Conservation (phyloP, 2,888 invertebrate genomes). For the Microlaimidae sp. region DNA sequence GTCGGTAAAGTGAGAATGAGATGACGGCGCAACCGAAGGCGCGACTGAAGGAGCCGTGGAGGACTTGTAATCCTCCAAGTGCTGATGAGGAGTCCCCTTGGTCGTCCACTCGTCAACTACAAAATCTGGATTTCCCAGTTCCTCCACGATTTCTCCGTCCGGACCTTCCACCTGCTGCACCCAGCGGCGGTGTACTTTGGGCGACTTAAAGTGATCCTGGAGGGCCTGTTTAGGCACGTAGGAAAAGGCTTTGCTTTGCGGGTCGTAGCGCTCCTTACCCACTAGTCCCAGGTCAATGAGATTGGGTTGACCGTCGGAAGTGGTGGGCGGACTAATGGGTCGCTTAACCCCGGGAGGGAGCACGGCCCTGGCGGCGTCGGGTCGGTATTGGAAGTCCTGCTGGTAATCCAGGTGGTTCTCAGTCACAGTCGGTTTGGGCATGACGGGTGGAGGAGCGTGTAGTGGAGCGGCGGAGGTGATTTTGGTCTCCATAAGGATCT, state of each 20-base stretch:
- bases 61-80: not conserved
- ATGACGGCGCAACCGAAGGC: not conserved
- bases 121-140: too few species aligned
- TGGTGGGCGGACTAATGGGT: not conserved
- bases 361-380: too few species aligned
- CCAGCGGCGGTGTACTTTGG: conserved; percentile 19
- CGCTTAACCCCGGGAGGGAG: conserved; percentile 16
- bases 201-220: conserved; percentile 25
- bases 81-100: not conserved
- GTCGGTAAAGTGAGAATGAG: too few species aligned
- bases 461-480: conserved; percentile 30
- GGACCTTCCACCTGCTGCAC: conserved; percentile 11
- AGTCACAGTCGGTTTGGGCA: conserved; percentile 28
- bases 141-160: conserved; percentile 17
- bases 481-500: too few species aligned
- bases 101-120: too few species aligned
- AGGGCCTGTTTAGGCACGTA: conserved; percentile 33
- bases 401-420: conserved; percentile 34
- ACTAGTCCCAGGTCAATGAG: conserved; percentile 31
- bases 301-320: not conserved
- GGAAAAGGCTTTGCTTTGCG: conserved; percentile 32
- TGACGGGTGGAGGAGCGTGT: conserved; percentile 30
- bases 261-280: conserved; percentile 32
- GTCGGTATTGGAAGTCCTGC: conserved; percentile 17
- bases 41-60: not conserved